Percentiles rank a stretch among this genome's conserved stretches.
These are phyloP conservation scores for Ectemnius cavifrons DNA, from an alignment of 2,888 invertebrate species.

Conservation along the genomic window DNA sequence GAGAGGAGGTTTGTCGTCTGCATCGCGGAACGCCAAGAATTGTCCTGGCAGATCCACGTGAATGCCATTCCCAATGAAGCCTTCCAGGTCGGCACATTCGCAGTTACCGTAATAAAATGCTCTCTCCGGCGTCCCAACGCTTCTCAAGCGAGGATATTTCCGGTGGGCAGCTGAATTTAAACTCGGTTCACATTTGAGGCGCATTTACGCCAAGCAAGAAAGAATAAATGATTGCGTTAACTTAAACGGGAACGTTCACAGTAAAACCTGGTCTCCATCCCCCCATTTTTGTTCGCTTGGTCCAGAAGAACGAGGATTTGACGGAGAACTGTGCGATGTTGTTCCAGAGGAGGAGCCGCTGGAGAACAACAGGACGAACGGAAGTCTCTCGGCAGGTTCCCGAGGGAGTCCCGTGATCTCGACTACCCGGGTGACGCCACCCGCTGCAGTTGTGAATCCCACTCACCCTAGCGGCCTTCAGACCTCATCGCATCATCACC, in stretches of 20 bases:
- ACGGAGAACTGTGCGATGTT: slow-evolving; percentile 5
- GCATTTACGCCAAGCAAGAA: too few species aligned
- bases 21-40: slow-evolving; percentile 56
- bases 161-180: background rate
- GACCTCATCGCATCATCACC: slow-evolving; percentile 60
- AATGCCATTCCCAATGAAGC: slow-evolving; percentile 52
- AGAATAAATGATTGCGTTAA: too few species aligned
- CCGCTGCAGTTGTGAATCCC: slow-evolving; percentile 76
- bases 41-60: slow-evolving; percentile 28
- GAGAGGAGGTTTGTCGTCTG: slow-evolving; percentile 46
- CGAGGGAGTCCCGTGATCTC: slow-evolving; percentile 72
- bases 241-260: too few species aligned
- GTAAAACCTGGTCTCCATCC: too few species aligned
- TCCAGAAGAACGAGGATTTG: background rate
- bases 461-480: slow-evolving; percentile 68
- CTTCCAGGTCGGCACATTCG: slow-evolving; percentile 31
- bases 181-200: too few species aligned
- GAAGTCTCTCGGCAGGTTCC: slow-evolving; percentile 66
- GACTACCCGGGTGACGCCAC: slow-evolving; percentile 68
- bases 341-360: slow-evolving; percentile 76
- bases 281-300: too few species aligned
- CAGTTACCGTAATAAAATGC: slow-evolving; percentile 40
- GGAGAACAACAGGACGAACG: slow-evolving; percentile 71
- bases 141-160: slow-evolving; percentile 14
- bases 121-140: background rate